Conservation (phyloP, 2,113 vertebrate genomes). For the Eretmochelys imbricata region DNA sequence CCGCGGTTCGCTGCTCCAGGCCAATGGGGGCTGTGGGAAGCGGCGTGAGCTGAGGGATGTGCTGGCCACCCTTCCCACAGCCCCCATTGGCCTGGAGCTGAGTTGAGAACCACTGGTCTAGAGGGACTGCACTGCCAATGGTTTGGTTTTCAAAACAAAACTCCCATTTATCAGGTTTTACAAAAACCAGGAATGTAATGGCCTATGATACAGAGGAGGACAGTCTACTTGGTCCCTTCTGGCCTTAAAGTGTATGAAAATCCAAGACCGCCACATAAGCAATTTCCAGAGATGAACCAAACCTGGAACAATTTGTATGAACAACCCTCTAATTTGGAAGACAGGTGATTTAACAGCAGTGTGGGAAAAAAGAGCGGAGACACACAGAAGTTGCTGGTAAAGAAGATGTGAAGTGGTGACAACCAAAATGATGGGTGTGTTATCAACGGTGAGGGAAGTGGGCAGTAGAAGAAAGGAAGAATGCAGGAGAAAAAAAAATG, state of each 20-base stretch:
- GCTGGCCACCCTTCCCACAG: no score
- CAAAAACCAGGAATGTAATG: rapidly evolving
- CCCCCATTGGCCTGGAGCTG: no score
- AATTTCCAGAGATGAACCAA: neutral
- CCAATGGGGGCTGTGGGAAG: no score
- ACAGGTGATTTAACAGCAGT: neutral
- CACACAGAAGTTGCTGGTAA: neutral
- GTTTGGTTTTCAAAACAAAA: neutral
- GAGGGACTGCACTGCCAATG: neutral
- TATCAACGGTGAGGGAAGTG: neutral
- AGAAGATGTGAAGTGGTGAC: neutral
- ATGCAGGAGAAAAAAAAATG: no score
- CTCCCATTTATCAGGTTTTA: neutral
- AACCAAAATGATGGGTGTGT: neutral
- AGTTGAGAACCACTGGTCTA: neutral
- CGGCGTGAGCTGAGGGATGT: no score
- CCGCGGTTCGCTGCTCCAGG: no score
- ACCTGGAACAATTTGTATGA: neutral
- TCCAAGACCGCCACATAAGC: neutral
- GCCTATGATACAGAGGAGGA: rapidly evolving
- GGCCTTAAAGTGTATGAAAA: neutral
- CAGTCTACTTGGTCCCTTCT: neutral
- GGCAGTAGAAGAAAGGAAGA: neutral
- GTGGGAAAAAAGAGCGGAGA: neutral
- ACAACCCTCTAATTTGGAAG: neutral